Evolutionary conservation across 2,888 invertebrate species (phyloP).

Genomic region (Frankliniella intonsa): DNA sequence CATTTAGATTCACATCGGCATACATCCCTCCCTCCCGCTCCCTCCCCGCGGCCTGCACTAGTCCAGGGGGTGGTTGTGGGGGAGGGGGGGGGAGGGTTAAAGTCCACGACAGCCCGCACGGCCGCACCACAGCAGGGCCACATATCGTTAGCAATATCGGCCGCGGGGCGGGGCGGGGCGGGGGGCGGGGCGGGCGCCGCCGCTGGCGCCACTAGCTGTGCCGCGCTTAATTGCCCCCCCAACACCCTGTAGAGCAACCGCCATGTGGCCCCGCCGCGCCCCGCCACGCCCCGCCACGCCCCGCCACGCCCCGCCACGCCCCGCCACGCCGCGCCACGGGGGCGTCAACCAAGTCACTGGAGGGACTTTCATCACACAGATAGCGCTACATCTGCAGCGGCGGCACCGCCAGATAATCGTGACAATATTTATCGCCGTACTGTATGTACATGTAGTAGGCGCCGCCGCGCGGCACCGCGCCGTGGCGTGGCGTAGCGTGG

Average conservation of each 20-base stretch:
- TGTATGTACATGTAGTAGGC: background rate
- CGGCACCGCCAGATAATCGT: background rate
- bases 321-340: background rate
- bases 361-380: background rate
- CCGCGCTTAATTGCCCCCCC: background rate
- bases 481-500: background rate
- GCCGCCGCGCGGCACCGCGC: background rate
- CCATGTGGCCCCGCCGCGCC: background rate
- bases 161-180: background rate
- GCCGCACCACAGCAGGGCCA: background rate
- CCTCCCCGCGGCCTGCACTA: background rate
- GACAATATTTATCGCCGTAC: background rate
- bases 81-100: background rate
- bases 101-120: background rate
- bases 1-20: background rate
- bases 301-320: background rate
- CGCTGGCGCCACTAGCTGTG: background rate
- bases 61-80: background rate
- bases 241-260: background rate
- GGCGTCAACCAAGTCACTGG: background rate
- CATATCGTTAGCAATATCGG: background rate
- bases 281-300: too few species aligned
- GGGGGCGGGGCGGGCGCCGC: background rate
- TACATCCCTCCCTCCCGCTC: background rate
- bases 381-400: background rate